Evolutionary conservation across 2,888 invertebrate species (phyloP).

Genomic region (Mimas tiliae): DNA sequence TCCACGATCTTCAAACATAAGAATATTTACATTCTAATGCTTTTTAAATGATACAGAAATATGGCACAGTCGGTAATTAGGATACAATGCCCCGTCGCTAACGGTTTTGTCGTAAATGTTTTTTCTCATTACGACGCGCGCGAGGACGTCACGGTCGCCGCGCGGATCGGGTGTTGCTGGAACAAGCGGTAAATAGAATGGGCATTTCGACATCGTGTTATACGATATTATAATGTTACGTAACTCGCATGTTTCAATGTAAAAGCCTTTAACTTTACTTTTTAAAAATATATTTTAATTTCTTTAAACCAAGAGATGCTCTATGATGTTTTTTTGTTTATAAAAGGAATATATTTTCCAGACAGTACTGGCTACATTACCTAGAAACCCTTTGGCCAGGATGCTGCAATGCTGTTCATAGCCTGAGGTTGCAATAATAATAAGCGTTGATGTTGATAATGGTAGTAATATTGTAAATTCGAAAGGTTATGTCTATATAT

Average conservation of each 20-base stretch:
- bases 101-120: slow-evolving; percentile 34
- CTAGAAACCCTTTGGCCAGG: no score
- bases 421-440: no score
- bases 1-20: neutral
- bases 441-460: no score
- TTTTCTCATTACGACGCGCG: slow-evolving; percentile 36
- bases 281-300: neutral
- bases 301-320: no score
- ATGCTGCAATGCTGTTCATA: no score
- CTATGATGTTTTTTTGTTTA: no score
- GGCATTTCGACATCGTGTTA: slow-evolving; percentile 19
- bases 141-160: slow-evolving; percentile 44
- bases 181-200: slow-evolving; percentile 38
- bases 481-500: no score
- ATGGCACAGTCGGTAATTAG: slow-evolving; percentile 14
- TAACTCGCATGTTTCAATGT: neutral
- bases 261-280: neutral
- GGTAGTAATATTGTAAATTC: no score
- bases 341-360: no score
- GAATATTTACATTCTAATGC: slow-evolving; percentile 12
- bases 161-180: slow-evolving; percentile 35
- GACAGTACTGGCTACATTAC: no score
- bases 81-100: slow-evolving; percentile 28
- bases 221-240: neutral
- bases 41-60: slow-evolving; percentile 19